These are phyloP conservation scores for Lasius platythorax DNA, from an alignment of 2,888 invertebrate genomes.

Conservation along the genomic window DNA sequence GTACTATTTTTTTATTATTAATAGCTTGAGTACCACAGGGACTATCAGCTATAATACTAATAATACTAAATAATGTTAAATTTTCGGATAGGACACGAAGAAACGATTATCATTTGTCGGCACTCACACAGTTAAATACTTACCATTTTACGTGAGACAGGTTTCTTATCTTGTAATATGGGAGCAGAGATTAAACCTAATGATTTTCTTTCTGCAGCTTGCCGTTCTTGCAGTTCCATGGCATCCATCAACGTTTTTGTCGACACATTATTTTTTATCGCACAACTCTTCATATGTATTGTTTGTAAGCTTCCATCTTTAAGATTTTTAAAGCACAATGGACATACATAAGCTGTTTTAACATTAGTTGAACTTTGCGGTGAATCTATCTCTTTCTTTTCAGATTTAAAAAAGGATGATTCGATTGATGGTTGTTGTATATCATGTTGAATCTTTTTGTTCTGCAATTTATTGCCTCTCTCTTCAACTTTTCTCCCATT, in stretches of 20 bases:
- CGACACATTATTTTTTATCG: conserved; percentile 82
- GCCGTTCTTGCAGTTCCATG: conserved; percentile 84
- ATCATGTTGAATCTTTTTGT: conserved; percentile 55
- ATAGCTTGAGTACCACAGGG: not conserved
- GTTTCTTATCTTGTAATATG: conserved; percentile 69
- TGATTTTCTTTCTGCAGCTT: conserved; percentile 83
- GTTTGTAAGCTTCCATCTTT: conserved; percentile 74
- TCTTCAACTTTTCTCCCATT: conserved; percentile 28
- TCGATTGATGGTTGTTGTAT: conserved; percentile 77
- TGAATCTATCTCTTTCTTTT: conserved; percentile 9
- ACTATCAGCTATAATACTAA: not conserved
- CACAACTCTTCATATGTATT: conserved; percentile 85
- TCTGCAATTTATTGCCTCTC: conserved; percentile 41
- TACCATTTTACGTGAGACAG: conserved; percentile 61
- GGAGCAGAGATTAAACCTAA: conserved; percentile 85
- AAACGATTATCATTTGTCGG: not conserved
- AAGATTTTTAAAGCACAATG: conserved; percentile 82
- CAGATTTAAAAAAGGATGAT: conserved; percentile 80
- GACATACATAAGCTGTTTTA: conserved; percentile 79
- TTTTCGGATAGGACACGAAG: no score
- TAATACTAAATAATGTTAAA: no score
- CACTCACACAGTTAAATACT: conserved; percentile 6
- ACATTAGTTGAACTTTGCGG: conserved; percentile 32
- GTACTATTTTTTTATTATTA: not conserved
- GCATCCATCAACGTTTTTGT: conserved; percentile 83